Conservation (phyloP, 2,113 vertebrate species). For the Scolopax mira region DNA sequence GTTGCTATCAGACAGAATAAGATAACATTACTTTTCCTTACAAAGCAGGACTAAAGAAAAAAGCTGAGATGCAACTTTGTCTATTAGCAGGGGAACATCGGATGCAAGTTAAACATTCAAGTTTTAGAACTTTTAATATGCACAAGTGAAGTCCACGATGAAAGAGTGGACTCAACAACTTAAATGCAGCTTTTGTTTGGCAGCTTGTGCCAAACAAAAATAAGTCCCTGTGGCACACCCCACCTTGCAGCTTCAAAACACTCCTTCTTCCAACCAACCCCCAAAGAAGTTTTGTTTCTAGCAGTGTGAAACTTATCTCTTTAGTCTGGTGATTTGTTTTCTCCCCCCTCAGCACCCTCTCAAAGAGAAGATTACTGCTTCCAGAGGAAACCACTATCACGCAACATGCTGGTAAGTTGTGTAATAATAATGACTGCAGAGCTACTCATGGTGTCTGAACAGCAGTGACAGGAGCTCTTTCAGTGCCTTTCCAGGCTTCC, state of each 20-base stretch:
- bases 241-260: not conserved
- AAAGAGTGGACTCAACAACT: not conserved
- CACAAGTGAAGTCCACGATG: not conserved
- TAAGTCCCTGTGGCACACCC: not conserved
- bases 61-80: not conserved
- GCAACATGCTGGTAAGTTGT: not conserved
- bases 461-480: not conserved
- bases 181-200: not conserved
- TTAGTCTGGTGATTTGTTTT: not conserved
- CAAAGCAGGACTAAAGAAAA: not conserved
- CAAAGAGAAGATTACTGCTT: not conserved
- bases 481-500: not conserved
- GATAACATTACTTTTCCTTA: not conserved
- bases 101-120: not conserved
- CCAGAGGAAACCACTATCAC: not conserved
- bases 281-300: not conserved
- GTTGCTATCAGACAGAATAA: not conserved
- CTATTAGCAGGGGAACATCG: not conserved
- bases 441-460: not conserved
- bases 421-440: not conserved
- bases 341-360: not conserved
- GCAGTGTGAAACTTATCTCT: not conserved
- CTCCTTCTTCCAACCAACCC: not conserved
- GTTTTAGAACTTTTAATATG: not conserved
- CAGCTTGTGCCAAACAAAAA: not conserved